A percentile compares a stretch with the other conserved stretches of the same genome.
Evolutionary conservation across 2,888 invertebrate species (phyloP).

Genomic region (Orthosia gothica): DNA sequence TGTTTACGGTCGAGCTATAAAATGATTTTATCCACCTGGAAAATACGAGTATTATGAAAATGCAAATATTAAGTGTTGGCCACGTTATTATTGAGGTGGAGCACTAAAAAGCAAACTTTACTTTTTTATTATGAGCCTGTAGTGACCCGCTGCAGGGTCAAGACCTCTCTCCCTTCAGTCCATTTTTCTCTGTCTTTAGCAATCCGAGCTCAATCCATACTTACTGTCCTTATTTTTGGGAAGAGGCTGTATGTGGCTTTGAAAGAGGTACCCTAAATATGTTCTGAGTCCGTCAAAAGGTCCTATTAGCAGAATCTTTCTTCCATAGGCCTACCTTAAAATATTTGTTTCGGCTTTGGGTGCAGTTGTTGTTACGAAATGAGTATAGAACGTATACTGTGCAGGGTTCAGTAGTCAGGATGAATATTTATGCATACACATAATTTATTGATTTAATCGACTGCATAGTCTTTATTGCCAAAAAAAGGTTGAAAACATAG

Average conservation of each 20-base stretch:
- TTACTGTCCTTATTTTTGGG: neutral
- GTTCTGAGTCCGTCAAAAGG: too few species aligned
- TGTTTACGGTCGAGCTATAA: conserved; percentile 11
- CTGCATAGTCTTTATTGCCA: too few species aligned
- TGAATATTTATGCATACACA: too few species aligned
- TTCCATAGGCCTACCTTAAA: too few species aligned
- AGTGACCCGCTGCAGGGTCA: neutral
- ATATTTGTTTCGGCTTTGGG: too few species aligned
- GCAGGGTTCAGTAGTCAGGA: too few species aligned
- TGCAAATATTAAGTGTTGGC: neutral
- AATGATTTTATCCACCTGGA: conserved; percentile 8
- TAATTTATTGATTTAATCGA: too few species aligned
- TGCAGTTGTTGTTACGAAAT: too few species aligned
- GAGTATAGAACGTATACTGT: too few species aligned
- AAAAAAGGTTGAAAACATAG: too few species aligned
- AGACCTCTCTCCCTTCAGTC: neutral
- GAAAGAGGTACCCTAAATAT: too few species aligned
- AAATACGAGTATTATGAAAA: conserved; percentile 7
- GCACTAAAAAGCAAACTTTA: neutral
- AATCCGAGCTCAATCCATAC: neutral
- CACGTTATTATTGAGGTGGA: neutral
- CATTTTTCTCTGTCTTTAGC: neutral
- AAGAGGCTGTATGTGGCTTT: neutral
- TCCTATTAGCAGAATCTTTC: too few species aligned
- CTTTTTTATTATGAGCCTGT: neutral